phyloP scores from a whole-genome alignment of 2,888 invertebrate genomes.

The Laothoe populi region DNA sequence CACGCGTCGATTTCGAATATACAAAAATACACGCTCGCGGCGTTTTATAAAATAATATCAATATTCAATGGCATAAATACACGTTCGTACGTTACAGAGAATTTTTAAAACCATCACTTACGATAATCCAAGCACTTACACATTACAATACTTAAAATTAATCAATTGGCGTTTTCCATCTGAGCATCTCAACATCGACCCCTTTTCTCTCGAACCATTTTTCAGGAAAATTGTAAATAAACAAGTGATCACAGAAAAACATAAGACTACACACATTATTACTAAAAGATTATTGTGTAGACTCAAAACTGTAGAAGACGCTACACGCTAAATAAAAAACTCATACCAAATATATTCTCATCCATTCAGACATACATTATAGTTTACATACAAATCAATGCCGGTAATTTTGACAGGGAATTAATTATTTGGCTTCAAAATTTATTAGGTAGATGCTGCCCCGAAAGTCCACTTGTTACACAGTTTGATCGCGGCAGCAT shows the following conservation, averaged over 20 bases:
- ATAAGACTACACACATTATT: slow-evolving; percentile 72
- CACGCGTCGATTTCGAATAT: slow-evolving; percentile 75
- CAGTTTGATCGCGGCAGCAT: background rate
- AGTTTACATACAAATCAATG: slow-evolving; percentile 53
- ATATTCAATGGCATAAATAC: slow-evolving; percentile 70
- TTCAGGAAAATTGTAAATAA: slow-evolving; percentile 82
- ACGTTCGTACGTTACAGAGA: slow-evolving; percentile 53
- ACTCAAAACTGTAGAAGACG: too few relatives aligned
- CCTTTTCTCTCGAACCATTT: slow-evolving; percentile 58
- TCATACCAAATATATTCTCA: slow-evolving; percentile 50
- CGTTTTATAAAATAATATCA: slow-evolving; percentile 70
- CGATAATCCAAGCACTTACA: slow-evolving; percentile 74
- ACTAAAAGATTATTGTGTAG: slow-evolving; percentile 56
- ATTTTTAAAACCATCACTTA: slow-evolving; percentile 69
- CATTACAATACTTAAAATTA: slow-evolving; percentile 64
- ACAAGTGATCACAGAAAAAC: slow-evolving; percentile 76
- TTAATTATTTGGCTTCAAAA: slow-evolving; percentile 16
- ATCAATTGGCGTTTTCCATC: slow-evolving; percentile 76
- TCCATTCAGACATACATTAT: slow-evolving; percentile 68
- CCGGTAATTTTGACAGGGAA: slow-evolving; percentile 29
- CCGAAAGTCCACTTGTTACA: slow-evolving; percentile 10
- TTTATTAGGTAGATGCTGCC: background rate
- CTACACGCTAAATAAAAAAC: slow-evolving; percentile 60
- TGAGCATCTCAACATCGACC: slow-evolving; percentile 66
- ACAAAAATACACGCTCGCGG: slow-evolving; percentile 80